Base-by-base conservation (phyloP, 1,140 invertebrate genomes). In the Temnothorax longispinosus region DNA sequence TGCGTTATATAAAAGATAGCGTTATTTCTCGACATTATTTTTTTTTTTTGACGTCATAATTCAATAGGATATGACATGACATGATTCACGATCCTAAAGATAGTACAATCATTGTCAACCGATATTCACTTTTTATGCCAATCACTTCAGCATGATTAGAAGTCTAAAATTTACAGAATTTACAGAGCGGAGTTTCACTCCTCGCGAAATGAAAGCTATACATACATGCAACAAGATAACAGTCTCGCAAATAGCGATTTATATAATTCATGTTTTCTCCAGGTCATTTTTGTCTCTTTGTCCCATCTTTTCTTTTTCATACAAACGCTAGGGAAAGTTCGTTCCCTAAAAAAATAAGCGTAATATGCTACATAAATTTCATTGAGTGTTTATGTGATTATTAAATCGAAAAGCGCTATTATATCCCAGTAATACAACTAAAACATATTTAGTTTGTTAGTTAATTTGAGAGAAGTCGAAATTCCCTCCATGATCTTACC, bases 271-370 rank as follows among this genome's bases (percentile, higher is more conserved):
- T 85, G 64, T 84, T 74, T 27, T 89, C 75, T 54, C 21, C 65
- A 47, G 35, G 35, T 72, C 60, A 18, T 15, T 84, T 84, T 62
- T 50, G 35, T 77, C 10, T 71, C 44, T 84, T n/a, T 65, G 27
- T 41, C 50, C 10, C n/a, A 15, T 71, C 1, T 81, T 62, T 74
- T 71, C 18, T 27, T 67, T 74, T 84, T 78, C 75, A 86, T 74
- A 87, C 69, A 88, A 87, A 90, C 75, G 72, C 75, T 67, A 67
- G 75, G 75, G 74, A 82, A 78, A 87, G 38, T 77, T 47, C 32
- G 21, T 60, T 50, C 58, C 74, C 44, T 85, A 54, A 58, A 86
- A 87, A 91, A 89, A 91, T 93, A 94, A 93, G 93, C 93, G 92
- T 93, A 94, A 90, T 91, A 71, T 86, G 35, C 87, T 38, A 80